Evolutionary conservation across 2,888 invertebrate genomes (phyloP).

Genomic region (Magallana nippona): DNA sequence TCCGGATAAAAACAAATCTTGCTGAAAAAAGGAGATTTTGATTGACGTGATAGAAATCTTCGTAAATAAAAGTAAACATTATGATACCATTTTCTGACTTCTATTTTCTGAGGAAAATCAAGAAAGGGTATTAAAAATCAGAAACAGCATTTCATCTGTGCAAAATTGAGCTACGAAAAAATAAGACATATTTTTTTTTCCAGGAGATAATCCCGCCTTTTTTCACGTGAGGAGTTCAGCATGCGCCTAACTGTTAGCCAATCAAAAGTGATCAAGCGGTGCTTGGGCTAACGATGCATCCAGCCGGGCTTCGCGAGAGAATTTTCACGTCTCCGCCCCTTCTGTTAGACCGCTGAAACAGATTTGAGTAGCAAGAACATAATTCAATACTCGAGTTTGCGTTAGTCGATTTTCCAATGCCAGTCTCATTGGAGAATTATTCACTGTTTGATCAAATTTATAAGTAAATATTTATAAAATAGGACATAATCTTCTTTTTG

Average conservation of each 20-base stretch:
- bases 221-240: slow-evolving; percentile 23
- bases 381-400: slow-evolving; percentile 29
- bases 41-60: not conserved
- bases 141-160: not conserved
- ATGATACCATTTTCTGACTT: not conserved
- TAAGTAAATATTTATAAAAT: slow-evolving; percentile 32
- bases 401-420: slow-evolving; percentile 35
- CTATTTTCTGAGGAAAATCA: not conserved
- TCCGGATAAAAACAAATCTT: slow-evolving; percentile 17
- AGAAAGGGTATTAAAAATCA: not conserved
- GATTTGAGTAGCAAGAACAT: slow-evolving; percentile 35
- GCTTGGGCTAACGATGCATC: slow-evolving; percentile 13
- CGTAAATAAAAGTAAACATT: not conserved
- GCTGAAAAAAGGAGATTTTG: not conserved
- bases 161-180: not conserved
- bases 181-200: not conserved
- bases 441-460: slow-evolving; percentile 32
- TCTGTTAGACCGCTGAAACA: not conserved
- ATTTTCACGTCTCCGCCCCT: slow-evolving; percentile 13
- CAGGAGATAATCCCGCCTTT: slow-evolving; percentile 31
- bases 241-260: not conserved
- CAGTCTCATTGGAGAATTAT: slow-evolving; percentile 18
- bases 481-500: slow-evolving; percentile 20
- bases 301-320: slow-evolving; percentile 16
- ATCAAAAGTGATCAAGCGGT: not conserved